phyloP scores from a whole-genome alignment of 2,888 invertebrate genomes.

The Hartigia nigra region DNA sequence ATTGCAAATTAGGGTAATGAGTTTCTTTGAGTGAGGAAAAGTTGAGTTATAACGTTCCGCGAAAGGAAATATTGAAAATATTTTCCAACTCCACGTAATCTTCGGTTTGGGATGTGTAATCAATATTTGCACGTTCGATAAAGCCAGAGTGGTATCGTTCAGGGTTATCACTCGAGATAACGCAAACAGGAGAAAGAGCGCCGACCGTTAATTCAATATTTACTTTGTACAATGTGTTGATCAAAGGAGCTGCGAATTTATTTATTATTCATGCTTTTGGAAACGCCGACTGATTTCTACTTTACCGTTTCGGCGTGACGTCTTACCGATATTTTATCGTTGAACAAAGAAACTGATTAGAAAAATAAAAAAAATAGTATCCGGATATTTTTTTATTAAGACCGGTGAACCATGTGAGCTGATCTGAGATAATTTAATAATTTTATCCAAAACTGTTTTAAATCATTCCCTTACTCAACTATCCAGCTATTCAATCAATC shows the following conservation, averaged over 20 bases:
- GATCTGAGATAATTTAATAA: background rate
- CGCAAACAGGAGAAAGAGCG: conserved; percentile 18
- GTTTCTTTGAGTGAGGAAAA: background rate
- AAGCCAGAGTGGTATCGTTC: conserved; percentile 11
- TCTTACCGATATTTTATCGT: no score
- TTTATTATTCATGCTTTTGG: background rate
- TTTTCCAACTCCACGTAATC: conserved; percentile 19
- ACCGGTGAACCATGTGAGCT: background rate
- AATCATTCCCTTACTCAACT: background rate
- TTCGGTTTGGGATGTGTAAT: conserved; percentile 13
- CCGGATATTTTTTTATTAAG: background rate
- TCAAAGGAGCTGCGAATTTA: conserved; percentile 15
- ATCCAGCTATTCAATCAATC: background rate
- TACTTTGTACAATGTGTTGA: conserved; percentile 10
- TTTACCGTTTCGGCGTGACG: no score
- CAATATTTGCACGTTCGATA: conserved; percentile 24
- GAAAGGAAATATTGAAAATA: conserved; percentile 10
- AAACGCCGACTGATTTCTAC: background rate
- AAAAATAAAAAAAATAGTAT: background rate
- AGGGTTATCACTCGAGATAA: conserved; percentile 5
- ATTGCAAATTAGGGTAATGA: background rate
- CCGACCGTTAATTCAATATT: conserved; percentile 16
- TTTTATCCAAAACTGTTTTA: background rate
- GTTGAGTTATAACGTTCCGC: background rate
- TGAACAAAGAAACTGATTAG: no score